Conservation (phyloP, 1,140 invertebrate species). For the Papilio xuthus region DNA sequence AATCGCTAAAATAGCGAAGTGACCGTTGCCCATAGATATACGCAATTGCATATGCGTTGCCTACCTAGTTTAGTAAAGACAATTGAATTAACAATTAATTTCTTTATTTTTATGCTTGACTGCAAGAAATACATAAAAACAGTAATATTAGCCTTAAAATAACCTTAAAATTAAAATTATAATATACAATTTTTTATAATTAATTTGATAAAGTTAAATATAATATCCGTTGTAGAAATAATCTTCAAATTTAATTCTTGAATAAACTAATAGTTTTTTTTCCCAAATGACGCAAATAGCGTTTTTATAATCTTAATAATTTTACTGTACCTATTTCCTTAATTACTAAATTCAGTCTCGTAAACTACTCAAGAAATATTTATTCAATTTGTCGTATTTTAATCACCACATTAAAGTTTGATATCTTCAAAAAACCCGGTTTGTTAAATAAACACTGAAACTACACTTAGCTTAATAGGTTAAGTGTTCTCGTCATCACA, state of each 20-base stretch:
- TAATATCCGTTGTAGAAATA: conserved; percentile 1
- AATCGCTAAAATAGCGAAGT: no score
- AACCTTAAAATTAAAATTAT: neutral
- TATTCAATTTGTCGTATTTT: neutral
- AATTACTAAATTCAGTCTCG: neutral
- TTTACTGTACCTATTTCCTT: conserved; percentile 22
- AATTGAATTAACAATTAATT: conserved; percentile 10
- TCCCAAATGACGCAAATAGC: neutral
- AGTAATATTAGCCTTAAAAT: neutral
- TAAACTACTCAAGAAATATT: neutral
- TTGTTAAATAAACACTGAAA: no score
- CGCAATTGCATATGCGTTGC: no score
- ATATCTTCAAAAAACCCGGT: no score
- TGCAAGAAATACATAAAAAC: neutral
- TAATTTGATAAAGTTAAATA: neutral
- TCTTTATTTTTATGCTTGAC: conserved; percentile 25
- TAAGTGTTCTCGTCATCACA: no score
- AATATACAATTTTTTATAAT: neutral
- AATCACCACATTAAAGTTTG: neutral
- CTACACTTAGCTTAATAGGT: no score
- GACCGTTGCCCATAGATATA: no score
- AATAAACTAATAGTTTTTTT: conserved; percentile 26
- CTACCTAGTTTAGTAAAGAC: neutral
- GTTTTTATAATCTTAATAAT: conserved; percentile 1
- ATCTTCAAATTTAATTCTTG: conserved; percentile 1